phyloP scores from a whole-genome alignment of 2,113 vertebrate genomes.

The Scomber japonicus region DNA sequence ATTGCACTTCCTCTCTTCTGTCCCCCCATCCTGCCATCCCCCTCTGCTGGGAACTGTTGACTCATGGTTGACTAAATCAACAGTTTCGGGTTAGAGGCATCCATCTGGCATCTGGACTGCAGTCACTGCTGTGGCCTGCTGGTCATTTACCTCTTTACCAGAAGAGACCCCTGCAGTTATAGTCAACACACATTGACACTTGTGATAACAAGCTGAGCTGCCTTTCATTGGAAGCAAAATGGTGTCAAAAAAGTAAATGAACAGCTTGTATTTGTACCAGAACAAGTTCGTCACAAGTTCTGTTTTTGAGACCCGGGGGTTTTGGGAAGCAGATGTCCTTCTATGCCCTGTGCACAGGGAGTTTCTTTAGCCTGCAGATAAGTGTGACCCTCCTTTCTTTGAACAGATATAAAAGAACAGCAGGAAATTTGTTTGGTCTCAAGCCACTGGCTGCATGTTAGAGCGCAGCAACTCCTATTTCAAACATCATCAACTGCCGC shows the following conservation, averaged over 20 bases:
- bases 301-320: constrained; percentile 30
- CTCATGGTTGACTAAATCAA: constrained; percentile 78
- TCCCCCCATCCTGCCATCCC: constrained; percentile 58
- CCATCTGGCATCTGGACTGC: constrained; percentile 65
- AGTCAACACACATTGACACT: constrained; percentile 62
- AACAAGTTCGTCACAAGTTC: constrained; percentile 43
- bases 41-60: constrained; percentile 74
- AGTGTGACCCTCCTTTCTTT: constrained; percentile 21
- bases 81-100: constrained; percentile 61
- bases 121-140: constrained; percentile 53
- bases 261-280: constrained; percentile 43
- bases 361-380: constrained; percentile 29
- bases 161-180: constrained; percentile 66
- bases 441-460: constrained; percentile 9
- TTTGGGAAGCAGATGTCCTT: constrained; percentile 32
- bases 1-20: constrained; percentile 69
- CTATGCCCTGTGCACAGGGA: constrained; percentile 22
- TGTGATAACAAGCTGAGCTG: constrained; percentile 65
- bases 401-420: not conserved
- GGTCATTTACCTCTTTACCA: constrained; percentile 67
- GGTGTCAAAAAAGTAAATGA: constrained; percentile 54
- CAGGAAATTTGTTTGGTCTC: constrained; percentile 39
- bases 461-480: constrained; percentile 4
- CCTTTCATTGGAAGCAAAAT: constrained; percentile 47
- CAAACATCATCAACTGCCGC: constrained; percentile 19